Conservation (phyloP, 2,113 vertebrate species). For the Caranx ignobilis region DNA sequence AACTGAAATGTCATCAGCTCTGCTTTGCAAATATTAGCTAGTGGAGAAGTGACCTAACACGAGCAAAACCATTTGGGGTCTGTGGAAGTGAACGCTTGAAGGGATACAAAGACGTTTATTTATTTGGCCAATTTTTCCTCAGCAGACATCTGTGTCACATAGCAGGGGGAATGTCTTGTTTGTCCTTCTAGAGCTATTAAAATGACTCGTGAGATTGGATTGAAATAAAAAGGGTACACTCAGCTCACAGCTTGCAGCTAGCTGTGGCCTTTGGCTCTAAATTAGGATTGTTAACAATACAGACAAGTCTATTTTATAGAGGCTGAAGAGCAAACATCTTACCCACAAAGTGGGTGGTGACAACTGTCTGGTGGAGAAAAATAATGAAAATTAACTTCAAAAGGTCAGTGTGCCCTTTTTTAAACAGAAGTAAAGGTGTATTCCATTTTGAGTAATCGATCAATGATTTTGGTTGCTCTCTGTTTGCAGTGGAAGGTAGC, state of each 20-base stretch:
- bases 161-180: not conserved
- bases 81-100: slow-evolving; percentile 30
- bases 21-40: slow-evolving; percentile 58
- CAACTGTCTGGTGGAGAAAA: slow-evolving; percentile 23
- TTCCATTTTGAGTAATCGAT: slow-evolving; percentile 41
- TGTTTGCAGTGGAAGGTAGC: slow-evolving; percentile 63
- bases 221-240: slow-evolving; percentile 29
- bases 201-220: slow-evolving; percentile 22
- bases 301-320: slow-evolving; percentile 11
- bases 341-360: not conserved
- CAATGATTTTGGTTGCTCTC: slow-evolving; percentile 45
- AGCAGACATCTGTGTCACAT: not conserved
- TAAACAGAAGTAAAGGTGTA: slow-evolving; percentile 3
- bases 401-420: slow-evolving; percentile 25
- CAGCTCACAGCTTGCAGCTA: slow-evolving; percentile 12
- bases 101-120: slow-evolving; percentile 29
- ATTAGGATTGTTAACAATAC: not conserved
- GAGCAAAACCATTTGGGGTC: slow-evolving; percentile 35
- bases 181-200: slow-evolving; percentile 17
- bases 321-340: slow-evolving; percentile 14
- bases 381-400: slow-evolving; percentile 24
- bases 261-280: slow-evolving; percentile 20
- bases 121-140: slow-evolving; percentile 28
- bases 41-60: slow-evolving; percentile 46
- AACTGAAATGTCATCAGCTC: slow-evolving; percentile 57